Percentiles rank a stretch among this genome's conserved stretches.
phyloP scores from a whole-genome alignment of 1,140 invertebrate species.

The Trichonephila inaurata region DNA sequence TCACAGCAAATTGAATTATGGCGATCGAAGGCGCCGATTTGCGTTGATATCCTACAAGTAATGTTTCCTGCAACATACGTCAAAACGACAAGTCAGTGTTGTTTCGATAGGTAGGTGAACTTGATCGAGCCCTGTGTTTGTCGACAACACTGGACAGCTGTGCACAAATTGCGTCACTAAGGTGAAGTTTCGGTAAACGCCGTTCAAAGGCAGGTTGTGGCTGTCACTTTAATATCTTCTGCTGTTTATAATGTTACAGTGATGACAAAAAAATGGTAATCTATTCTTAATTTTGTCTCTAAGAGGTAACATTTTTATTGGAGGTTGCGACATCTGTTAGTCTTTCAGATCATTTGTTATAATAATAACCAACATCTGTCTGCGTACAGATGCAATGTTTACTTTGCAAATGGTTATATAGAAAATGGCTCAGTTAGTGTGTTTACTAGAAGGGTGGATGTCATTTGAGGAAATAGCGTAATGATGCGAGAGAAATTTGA shows the following conservation, averaged over 20 bases:
- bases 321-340: background rate
- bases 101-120: slow-evolving; percentile 12
- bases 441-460: slow-evolving; percentile 10
- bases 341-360: background rate
- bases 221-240: background rate
- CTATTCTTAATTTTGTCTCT: background rate
- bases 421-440: background rate
- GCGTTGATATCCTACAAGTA: background rate
- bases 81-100: background rate
- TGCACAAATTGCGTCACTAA: background rate
- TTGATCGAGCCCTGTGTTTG: slow-evolving; percentile 5
- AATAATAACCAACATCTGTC: background rate
- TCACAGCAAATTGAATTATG: slow-evolving; percentile 23
- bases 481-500: background rate
- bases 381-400: background rate
- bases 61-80: slow-evolving; percentile 15
- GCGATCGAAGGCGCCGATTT: background rate
- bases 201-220: background rate
- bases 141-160: background rate
- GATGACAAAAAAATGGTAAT: slow-evolving; percentile 1
- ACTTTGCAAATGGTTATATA: background rate
- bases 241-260: background rate
- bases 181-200: background rate
- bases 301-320: background rate
- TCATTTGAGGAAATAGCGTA: background rate